Base-by-base conservation (phyloP, 2,797 vertebrate genomes). In the Gallinago solitaria region DNA sequence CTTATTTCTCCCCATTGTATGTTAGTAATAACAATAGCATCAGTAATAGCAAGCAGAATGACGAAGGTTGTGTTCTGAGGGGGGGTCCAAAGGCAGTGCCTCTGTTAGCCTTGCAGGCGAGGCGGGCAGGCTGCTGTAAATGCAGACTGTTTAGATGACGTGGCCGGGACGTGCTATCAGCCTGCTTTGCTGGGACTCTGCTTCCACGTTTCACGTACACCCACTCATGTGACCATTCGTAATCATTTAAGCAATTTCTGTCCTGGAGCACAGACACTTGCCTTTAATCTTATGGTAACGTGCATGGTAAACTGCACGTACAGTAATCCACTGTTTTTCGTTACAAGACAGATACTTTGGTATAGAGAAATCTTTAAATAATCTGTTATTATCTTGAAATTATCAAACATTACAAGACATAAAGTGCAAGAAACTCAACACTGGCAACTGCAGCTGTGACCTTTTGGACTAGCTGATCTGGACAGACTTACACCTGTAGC, bases 391-490 rank as follows among this genome's bases (percentile, higher is more conserved):
- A 91, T 59, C 92, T 95, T 97, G 78, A 96, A 97, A 97, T 88
- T 93, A 95, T 94, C 70, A 95, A 97, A 95, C 79, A 97, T 98
- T 97, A 97, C 96, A 96, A 97, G 96, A 96, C 64, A 96, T 91
- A 95, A 94, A 96, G 95, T 96, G 69, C 82, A 97, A 96, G 98
- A 98, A 98, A 98, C 90, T 94, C 96, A 97, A 98, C 97, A 97
- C 97, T 89, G 87, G 83, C 84, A 97, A 87, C 84, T 93, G 92
- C 63, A 78, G 65, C 96, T 86, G 50, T 94, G 98, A 98, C 98
- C 98, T 98, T 98, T 98, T 78, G 89, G 96, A 97, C 75, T 69
- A 95, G 96, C 96, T 98, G 97, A 96, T 94, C 92, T 93, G 84
- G 90, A 95, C 68, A 93, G 90, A 90, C 84, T 96, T 91, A 94